Conservation (phyloP, 2,888 invertebrate species). For the Anticlea derivata region DNA sequence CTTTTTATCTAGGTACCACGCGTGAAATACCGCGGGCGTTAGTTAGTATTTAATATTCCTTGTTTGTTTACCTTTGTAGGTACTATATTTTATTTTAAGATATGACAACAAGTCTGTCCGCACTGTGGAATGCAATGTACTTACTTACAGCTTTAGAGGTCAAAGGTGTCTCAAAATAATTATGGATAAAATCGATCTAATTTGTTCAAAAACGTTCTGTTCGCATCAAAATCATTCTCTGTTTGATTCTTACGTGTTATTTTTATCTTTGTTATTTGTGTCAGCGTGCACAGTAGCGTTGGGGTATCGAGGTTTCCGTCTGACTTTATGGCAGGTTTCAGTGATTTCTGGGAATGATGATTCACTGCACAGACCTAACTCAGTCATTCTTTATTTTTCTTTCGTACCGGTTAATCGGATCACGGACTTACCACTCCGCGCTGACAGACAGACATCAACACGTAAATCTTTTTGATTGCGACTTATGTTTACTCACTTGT, state of each 20-base stretch:
- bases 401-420: neutral
- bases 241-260: slow-evolving; percentile 50
- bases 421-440: neutral
- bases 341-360: slow-evolving; percentile 40
- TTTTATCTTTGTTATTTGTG: slow-evolving; percentile 58
- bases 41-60: no score
- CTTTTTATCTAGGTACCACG: no score
- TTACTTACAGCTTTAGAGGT: no score
- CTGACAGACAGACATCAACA: slow-evolving; percentile 5
- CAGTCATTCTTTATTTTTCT: slow-evolving; percentile 8
- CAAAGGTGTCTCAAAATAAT: no score
- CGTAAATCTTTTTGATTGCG: neutral
- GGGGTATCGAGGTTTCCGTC: slow-evolving; percentile 32
- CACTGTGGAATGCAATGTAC: neutral
- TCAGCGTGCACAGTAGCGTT: slow-evolving; percentile 48
- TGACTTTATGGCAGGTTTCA: slow-evolving; percentile 36
- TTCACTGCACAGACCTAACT: slow-evolving; percentile 30
- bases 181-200: no score
- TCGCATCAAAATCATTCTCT: slow-evolving; percentile 40
- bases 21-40: no score
- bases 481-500: neutral
- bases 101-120: neutral
- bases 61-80: slow-evolving; percentile 4
- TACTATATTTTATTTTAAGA: slow-evolving; percentile 14
- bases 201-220: slow-evolving; percentile 14